These are phyloP conservation scores for Struthio camelus DNA, from an alignment of 2,113 vertebrate genomes.

Conservation along the genomic window DNA sequence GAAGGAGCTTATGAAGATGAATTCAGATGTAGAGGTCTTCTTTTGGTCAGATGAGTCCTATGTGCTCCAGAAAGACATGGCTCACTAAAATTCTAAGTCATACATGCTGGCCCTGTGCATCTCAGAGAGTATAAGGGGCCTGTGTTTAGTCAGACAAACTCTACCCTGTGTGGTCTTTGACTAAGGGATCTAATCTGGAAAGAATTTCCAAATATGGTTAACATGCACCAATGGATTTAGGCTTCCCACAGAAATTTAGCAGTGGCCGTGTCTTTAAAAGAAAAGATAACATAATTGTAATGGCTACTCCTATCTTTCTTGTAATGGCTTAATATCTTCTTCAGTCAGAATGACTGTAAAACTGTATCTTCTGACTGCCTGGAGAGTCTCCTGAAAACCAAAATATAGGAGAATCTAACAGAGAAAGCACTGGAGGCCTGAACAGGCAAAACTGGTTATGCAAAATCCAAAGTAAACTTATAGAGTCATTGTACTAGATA, in stretches of 20 bases:
- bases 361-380: not conserved
- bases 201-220: not conserved
- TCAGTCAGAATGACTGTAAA: not conserved
- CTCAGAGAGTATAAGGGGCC: not conserved
- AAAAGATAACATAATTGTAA: not conserved
- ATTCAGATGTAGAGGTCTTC: accelerated
- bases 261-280: not conserved
- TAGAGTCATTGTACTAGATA: not conserved
- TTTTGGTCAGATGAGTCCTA: not conserved
- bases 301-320: not conserved
- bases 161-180: not conserved
- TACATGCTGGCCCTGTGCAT: not conserved
- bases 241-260: not conserved
- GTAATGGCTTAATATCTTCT: not conserved
- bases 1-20: not conserved
- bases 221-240: not conserved
- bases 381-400: not conserved
- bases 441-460: not conserved
- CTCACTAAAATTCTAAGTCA: not conserved
- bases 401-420: not conserved
- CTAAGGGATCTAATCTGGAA: not conserved
- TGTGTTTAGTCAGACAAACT: not conserved
- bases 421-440: not conserved
- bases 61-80: not conserved
- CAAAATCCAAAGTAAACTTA: not conserved